Conservation (phyloP, 2,888 invertebrate species). For the Diplazon laetatorius region DNA sequence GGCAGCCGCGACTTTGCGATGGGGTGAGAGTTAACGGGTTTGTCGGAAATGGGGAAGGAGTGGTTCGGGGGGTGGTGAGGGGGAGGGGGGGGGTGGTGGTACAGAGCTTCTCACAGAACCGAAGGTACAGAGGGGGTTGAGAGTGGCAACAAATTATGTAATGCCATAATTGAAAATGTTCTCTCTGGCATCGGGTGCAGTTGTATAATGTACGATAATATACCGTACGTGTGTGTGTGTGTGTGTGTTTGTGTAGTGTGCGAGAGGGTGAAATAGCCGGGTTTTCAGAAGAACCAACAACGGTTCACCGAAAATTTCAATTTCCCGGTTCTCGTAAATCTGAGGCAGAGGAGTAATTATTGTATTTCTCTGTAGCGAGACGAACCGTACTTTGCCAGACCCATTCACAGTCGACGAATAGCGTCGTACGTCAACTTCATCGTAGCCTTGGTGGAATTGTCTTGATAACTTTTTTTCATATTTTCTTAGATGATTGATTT, state of each 20-base stretch:
- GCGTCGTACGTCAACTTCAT: constrained; percentile 78
- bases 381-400: constrained; percentile 74
- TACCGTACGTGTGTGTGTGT: constrained; percentile 15
- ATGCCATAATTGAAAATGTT: constrained; percentile 81
- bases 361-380: constrained; percentile 76
- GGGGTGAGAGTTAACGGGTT: constrained; percentile 53
- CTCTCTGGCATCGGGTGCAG: constrained; percentile 53
- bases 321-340: constrained; percentile 81
- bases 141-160: constrained; percentile 79
- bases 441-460: constrained; percentile 73
- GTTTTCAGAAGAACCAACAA: constrained; percentile 64
- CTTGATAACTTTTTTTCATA: no score
- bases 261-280: constrained; percentile 7
- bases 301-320: constrained; percentile 80
- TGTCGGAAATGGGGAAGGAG: constrained; percentile 59
- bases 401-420: constrained; percentile 76
- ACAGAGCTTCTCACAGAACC: constrained; percentile 57
- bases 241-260: background rate
- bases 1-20: constrained; percentile 65
- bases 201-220: constrained; percentile 35
- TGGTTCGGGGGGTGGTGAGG: no score
- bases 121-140: constrained; percentile 41
- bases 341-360: constrained; percentile 80
- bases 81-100: no score
- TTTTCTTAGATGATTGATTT: constrained; percentile 66